Percentiles rank a stretch among this genome's conserved stretches.
phyloP scores from a whole-genome alignment of 2,113 vertebrate genomes.

The Clinocottus analis region DNA sequence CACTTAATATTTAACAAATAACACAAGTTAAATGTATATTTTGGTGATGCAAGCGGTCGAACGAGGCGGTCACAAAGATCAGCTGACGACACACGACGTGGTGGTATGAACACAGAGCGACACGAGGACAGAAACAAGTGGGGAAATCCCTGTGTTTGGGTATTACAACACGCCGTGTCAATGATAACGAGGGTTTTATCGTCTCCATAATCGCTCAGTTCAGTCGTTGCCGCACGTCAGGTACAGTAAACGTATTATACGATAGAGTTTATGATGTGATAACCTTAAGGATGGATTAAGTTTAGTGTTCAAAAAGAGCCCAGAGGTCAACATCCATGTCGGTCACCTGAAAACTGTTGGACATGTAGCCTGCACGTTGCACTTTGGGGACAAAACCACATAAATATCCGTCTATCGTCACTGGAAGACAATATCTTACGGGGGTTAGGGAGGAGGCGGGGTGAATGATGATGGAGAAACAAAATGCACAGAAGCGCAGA shows the following conservation, averaged over 20 bases:
- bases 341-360: constrained; percentile 33
- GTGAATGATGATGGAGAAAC: not conserved
- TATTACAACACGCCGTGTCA: constrained; percentile 6
- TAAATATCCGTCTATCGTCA: not conserved
- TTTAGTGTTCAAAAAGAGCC: constrained; percentile 5
- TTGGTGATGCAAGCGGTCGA: constrained; percentile 20
- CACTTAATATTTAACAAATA: constrained; percentile 11
- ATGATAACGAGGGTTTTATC: constrained; percentile 22
- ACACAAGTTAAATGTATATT: constrained; percentile 30
- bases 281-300: not conserved
- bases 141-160: constrained; percentile 12
- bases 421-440: constrained; percentile 14
- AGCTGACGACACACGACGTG: constrained; percentile 36
- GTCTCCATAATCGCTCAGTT: constrained; percentile 14
- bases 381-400: constrained; percentile 18
- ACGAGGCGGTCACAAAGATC: constrained; percentile 19
- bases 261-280: not conserved
- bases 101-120: constrained; percentile 33
- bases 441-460: not conserved
- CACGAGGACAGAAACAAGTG: constrained; percentile 4
- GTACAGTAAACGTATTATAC: not conserved
- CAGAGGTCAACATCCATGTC: constrained; percentile 40
- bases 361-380: constrained; percentile 11
- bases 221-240: constrained; percentile 6
- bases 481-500: not conserved